These are phyloP conservation scores for Phenacoccus solenopsis DNA, from an alignment of 1,140 invertebrate species.

Conservation along the genomic window DNA sequence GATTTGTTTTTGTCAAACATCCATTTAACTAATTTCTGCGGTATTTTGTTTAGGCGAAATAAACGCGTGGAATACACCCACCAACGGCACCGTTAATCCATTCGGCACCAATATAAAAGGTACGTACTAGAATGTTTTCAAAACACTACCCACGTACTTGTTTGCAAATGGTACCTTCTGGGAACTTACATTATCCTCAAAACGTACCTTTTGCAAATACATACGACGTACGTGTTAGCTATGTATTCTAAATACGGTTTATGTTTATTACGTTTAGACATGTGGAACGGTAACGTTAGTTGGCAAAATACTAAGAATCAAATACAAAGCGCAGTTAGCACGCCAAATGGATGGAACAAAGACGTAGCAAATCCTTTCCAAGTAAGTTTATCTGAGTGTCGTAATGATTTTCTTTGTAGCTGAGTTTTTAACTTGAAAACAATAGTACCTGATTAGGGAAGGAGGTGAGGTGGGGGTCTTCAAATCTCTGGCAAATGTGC, in stretches of 20 bases:
- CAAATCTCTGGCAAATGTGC: too few relatives aligned
- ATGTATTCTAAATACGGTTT: neutral
- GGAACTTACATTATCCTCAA: too few relatives aligned
- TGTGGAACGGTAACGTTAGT: neutral
- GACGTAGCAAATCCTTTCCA: neutral
- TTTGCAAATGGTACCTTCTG: too few relatives aligned
- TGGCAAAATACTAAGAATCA: neutral
- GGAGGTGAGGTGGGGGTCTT: too few relatives aligned
- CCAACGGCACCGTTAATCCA: neutral
- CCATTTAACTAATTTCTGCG: too few relatives aligned
- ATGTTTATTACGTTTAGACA: neutral
- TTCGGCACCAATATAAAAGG: neutral
- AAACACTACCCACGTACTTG: neutral
- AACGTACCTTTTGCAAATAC: too few relatives aligned
- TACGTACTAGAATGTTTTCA: neutral
- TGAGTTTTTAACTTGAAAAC: too few relatives aligned
- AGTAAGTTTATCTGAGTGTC: neutral
- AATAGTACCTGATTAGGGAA: too few relatives aligned
- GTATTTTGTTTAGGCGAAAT: neutral
- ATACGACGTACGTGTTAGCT: neutral
- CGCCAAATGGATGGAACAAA: conserved; percentile 5
- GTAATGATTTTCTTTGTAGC: too few relatives aligned
- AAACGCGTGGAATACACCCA: neutral
- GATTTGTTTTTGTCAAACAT: too few relatives aligned
- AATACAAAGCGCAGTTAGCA: neutral